Conservation (phyloP, 2,888 invertebrate species). For the Molanna angustata region DNA sequence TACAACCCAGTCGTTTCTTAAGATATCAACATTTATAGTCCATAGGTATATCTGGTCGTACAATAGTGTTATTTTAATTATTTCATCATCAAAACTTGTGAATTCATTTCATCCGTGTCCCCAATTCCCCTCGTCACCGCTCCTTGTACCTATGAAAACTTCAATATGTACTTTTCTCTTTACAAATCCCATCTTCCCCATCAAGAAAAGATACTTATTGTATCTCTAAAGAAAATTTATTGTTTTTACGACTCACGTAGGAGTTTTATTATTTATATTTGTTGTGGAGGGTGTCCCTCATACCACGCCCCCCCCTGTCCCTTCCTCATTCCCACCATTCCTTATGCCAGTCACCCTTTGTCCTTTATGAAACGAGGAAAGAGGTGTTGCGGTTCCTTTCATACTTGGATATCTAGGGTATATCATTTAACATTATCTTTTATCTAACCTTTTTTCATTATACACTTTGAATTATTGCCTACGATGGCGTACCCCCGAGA, state of each 20-base stretch:
- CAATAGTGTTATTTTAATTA: too few species aligned
- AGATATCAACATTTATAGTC: too few species aligned
- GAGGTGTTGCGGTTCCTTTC: constrained; percentile 21
- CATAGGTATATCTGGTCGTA: too few species aligned
- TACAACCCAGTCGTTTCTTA: too few species aligned
- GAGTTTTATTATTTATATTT: constrained; percentile 34
- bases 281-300: constrained; percentile 28
- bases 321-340: too few species aligned
- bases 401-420: constrained; percentile 14
- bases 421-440: constrained; percentile 22
- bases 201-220: constrained; percentile 31
- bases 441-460: constrained; percentile 23
- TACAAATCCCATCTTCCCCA: constrained; percentile 32
- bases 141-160: constrained; percentile 28
- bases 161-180: constrained; percentile 29
- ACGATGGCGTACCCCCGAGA: constrained; percentile 12
- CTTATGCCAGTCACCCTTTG: constrained; percentile 2
- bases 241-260: constrained; percentile 34
- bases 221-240: constrained; percentile 34
- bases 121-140: constrained; percentile 13
- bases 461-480: constrained; percentile 18
- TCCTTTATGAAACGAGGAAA: constrained; percentile 10
- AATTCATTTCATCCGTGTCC: constrained; percentile 27
- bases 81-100: constrained; percentile 30
- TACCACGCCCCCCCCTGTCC: constrained; percentile 9